These are phyloP conservation scores for Podabrus alpinus DNA, from an alignment of 2,888 invertebrate genomes.

Conservation along the genomic window DNA sequence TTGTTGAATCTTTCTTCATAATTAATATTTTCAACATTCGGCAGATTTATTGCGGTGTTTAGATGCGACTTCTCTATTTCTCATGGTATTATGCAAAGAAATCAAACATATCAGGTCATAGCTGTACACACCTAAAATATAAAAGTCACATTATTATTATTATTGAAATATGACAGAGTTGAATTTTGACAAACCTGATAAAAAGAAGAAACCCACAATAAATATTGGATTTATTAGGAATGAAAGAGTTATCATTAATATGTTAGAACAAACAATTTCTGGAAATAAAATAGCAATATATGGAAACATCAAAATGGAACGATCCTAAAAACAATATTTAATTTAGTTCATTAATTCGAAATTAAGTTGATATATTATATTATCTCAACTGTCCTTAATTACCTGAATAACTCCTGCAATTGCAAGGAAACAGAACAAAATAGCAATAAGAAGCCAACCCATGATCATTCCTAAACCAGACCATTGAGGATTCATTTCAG, in stretches of 20 bases:
- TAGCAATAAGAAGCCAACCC: background rate
- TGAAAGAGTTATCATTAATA: background rate
- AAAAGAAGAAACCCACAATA: background rate
- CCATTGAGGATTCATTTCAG: background rate
- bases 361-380: no score
- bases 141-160: background rate
- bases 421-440: background rate
- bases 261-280: background rate
- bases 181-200: background rate
- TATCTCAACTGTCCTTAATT: background rate
- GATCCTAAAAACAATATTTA: background rate
- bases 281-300: background rate
- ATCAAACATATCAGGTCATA: no score
- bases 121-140: no score
- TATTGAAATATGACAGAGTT: background rate
- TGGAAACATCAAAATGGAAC: background rate
- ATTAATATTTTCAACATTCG: no score
- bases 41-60: no score
- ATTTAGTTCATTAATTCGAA: no score
- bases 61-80: no score
- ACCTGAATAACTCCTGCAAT: background rate
- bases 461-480: no score
- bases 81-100: no score
- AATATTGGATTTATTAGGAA: background rate
- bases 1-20: no score